A percentile compares a stretch with the other conserved stretches of the same genome.
Evolutionary conservation across 2,797 vertebrate species (phyloP).

Genomic region (Melanotaenia pygmaea): DNA sequence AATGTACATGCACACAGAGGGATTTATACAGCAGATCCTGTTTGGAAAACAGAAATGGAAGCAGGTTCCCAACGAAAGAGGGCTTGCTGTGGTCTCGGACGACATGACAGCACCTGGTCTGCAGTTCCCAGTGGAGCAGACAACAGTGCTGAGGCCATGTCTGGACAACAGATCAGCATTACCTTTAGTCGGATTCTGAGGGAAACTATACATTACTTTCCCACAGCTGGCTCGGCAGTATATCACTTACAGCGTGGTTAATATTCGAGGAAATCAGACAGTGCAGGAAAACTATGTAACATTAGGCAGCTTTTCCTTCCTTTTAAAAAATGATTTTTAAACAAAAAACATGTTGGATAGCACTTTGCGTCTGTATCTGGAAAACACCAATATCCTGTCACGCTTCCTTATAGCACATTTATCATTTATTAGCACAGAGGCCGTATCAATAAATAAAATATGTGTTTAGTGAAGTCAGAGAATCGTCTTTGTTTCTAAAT

Average conservation of each 20-base stretch:
- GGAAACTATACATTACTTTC: conserved; percentile 48
- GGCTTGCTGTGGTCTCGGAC: conserved; percentile 60
- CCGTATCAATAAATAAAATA: conserved; percentile 17
- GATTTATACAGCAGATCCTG: conserved; percentile 1
- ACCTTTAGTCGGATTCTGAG: conserved; percentile 56
- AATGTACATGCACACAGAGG: conserved; percentile 21
- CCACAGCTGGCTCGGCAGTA: conserved; percentile 54
- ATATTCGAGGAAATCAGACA: conserved; percentile 53
- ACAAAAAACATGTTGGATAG: conserved; percentile 23
- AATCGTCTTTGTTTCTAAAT: conserved; percentile 6
- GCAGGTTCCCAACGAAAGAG: conserved; percentile 41
- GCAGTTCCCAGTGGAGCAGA: conserved; percentile 37
- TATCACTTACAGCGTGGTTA: conserved; percentile 59
- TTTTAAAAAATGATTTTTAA: conserved; percentile 17
- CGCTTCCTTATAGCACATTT: conserved; percentile 26
- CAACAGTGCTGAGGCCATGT: conserved; percentile 35
- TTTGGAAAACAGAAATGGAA: conserved; percentile 52
- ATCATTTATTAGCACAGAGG: conserved; percentile 16
- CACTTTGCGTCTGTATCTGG: conserved; percentile 8
- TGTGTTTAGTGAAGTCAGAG: conserved; percentile 10
- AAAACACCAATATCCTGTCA: conserved; percentile 17
- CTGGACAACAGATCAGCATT: conserved; percentile 62
- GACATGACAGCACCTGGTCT: conserved; percentile 68
- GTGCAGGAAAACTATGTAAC: conserved; percentile 45
- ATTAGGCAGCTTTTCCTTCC: conserved; percentile 41